Base-by-base conservation (phyloP, 2,113 vertebrate genomes). In the Okapia johnstoni region DNA sequence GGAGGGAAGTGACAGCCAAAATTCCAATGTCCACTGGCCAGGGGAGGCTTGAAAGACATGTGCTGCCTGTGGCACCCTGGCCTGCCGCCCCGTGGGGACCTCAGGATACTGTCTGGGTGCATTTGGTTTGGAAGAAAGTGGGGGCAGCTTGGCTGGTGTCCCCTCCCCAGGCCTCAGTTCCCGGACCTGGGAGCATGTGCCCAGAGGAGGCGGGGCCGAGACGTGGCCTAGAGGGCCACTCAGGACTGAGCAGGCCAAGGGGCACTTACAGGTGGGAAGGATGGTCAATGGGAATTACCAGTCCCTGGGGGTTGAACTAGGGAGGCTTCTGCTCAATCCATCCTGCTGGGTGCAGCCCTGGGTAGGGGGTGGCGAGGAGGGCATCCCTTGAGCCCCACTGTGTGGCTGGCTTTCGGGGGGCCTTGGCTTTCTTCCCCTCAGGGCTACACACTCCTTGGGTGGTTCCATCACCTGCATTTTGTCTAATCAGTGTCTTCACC, bases 341-440 rank as follows among this genome's bases (percentile, higher is more conserved):
- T 9, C 58, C 79, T 33, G 33, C n/a, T 36, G 30, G 77, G n/a
- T 50, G 10, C 12, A 11, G 15, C 26, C 43, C 21, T n/a, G 76
- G 16, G 40, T 14, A 11, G 12, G 48, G 48, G 9, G 3, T 70
- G 10, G n/a, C 2, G 3, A 70, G n/a, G n/a, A 21, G 43, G 66
- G 5, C n/a, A 70, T 46, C 5, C 0, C 26, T 5, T 25, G 16
- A 46, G 28, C 54, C 28, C 84, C 11, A 0, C n/a, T 8, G 30
- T 36, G 43, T 58, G 40, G 23, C 61, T 50, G 60, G 58, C 83
- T 92, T 36, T 66, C 0, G n/a, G 55, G 77, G 57, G 57, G 2
- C 19, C 60, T 73, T 23, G 9, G 50, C n/a, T 76, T 52, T 90
- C 25, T 19, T n/a, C 30, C n/a, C 26, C 19, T 26, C 17, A 3